Evolutionary conservation across 2,797 vertebrate genomes (phyloP).

Genomic region (Australoheros facetus): DNA sequence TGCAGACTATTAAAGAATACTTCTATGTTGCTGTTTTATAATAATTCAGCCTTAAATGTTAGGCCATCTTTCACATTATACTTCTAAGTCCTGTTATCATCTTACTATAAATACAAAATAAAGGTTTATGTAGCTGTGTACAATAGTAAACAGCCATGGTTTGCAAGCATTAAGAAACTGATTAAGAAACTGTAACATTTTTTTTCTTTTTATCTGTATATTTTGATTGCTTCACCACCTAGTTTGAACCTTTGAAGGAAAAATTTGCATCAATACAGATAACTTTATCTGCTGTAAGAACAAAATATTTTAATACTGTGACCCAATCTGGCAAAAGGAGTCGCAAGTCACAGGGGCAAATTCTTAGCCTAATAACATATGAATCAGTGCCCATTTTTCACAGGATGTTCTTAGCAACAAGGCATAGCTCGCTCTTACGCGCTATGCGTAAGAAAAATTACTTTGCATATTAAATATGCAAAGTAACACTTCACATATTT

Average conservation of each 20-base stretch:
- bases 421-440: too few species aligned
- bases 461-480: too few species aligned
- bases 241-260: background rate
- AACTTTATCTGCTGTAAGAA: background rate
- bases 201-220: background rate
- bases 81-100: background rate
- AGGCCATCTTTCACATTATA: too few species aligned
- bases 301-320: too few species aligned
- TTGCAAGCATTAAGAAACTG: background rate
- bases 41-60: background rate
- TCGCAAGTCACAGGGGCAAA: too few species aligned
- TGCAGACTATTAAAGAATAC: background rate
- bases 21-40: background rate
- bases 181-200: background rate
- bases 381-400: too few species aligned
- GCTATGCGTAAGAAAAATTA: too few species aligned
- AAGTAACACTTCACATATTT: too few species aligned
- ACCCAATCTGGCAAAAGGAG: too few species aligned
- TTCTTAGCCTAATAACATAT: too few species aligned
- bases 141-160: background rate
- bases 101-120: background rate
- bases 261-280: background rate
- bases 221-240: background rate
- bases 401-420: too few species aligned
- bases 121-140: background rate